These are phyloP conservation scores for Andricus curvator DNA, from an alignment of 2,888 invertebrate species.

Conservation along the genomic window DNA sequence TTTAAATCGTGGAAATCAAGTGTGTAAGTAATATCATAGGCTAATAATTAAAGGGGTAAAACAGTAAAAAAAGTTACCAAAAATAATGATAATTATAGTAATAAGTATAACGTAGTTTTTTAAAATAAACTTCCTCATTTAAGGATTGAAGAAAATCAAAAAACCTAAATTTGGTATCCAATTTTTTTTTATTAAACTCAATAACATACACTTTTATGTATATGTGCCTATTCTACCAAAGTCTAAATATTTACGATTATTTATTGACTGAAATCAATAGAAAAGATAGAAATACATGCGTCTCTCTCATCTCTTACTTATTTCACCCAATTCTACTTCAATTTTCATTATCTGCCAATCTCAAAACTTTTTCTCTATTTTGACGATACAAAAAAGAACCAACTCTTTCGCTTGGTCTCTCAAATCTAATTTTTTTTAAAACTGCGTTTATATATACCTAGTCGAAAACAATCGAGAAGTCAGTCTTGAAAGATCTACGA, in stretches of 20 bases:
- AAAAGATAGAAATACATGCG: neutral
- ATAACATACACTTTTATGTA: neutral
- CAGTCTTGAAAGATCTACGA: slow-evolving; percentile 93
- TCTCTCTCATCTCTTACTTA: neutral
- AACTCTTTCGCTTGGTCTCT: neutral
- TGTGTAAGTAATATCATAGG: too few relatives aligned
- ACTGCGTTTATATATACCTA: slow-evolving; percentile 72
- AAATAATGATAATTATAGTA: too few relatives aligned
- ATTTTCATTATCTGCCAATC: neutral
- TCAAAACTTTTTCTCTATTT: neutral
- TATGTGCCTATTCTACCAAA: neutral
- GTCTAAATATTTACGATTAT: neutral
- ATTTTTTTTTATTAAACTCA: neutral
- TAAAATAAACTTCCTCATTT: neutral
- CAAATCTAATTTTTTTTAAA: neutral
- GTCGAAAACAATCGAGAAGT: slow-evolving; percentile 94
- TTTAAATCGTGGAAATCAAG: too few relatives aligned
- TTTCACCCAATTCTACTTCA: neutral
- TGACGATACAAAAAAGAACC: neutral
- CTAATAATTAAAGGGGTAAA: too few relatives aligned
- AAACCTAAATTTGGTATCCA: neutral
- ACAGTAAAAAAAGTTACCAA: too few relatives aligned
- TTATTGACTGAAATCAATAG: neutral
- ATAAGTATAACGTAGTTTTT: too few relatives aligned
- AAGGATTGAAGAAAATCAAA: neutral